Conservation (phyloP, 2,888 invertebrate genomes). For the Tricholauxania praeusta region DNA sequence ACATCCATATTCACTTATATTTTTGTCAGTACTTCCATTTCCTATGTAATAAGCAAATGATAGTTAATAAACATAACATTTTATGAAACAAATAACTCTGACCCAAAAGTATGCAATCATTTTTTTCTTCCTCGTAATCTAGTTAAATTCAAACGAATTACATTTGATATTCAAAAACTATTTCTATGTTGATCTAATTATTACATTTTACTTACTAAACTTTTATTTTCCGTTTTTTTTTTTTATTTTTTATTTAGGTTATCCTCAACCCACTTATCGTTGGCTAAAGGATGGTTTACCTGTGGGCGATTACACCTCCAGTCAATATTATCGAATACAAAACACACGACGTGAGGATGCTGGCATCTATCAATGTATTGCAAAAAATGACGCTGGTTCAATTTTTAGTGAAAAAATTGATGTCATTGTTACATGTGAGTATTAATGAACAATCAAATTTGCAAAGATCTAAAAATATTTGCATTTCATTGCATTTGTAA, state of each 20-base stretch:
- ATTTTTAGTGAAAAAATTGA: slow-evolving; percentile 92
- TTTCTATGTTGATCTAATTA: no score
- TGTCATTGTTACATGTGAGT: slow-evolving; percentile 94
- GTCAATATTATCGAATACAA: slow-evolving; percentile 85
- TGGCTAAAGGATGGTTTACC: slow-evolving; percentile 91
- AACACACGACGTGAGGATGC: slow-evolving; percentile 85
- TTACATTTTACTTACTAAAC: no score
- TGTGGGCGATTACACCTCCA: slow-evolving; percentile 83
- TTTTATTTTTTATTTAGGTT: slow-evolving; percentile 71
- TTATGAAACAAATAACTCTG: no score
- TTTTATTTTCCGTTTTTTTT: not conserved
- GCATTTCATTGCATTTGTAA: no score
- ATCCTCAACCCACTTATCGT: slow-evolving; percentile 91
- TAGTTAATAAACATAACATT: no score
- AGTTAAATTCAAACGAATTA: no score
- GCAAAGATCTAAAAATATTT: not conserved
- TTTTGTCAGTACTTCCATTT: no score
- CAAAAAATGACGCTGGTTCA: slow-evolving; percentile 90
- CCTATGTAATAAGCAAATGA: no score
- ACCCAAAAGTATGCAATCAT: no score
- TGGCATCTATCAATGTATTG: slow-evolving; percentile 93
- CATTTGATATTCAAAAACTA: no score
- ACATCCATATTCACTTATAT: no score
- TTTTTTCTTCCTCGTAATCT: no score
- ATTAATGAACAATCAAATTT: slow-evolving; percentile 30